phyloP scores from a whole-genome alignment of 2,797 vertebrate genomes.

The Diglossa cyanea region DNA sequence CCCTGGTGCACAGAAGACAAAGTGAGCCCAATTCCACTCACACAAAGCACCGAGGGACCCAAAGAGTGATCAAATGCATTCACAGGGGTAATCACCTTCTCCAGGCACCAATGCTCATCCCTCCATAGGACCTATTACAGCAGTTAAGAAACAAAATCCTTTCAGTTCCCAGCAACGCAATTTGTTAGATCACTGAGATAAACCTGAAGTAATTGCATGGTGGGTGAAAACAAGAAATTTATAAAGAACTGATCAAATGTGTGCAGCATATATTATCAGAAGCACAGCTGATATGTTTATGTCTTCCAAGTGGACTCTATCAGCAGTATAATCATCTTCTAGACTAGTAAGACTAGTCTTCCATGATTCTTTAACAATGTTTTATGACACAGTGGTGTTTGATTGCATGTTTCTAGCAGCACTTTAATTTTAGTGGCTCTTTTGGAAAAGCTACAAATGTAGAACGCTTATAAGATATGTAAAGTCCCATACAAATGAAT shows the following conservation, averaged over 20 bases:
- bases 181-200: neutral
- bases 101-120: neutral
- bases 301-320: neutral
- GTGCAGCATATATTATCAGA: neutral
- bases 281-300: neutral
- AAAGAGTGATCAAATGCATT: neutral
- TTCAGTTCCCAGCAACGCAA: neutral
- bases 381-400: neutral
- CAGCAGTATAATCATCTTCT: neutral
- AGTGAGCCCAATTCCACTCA: neutral
- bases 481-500: constrained; percentile 56
- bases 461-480: constrained; percentile 5
- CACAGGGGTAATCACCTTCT: neutral
- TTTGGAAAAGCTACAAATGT: neutral
- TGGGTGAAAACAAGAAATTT: neutral
- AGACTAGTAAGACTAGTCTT: constrained; percentile 15
- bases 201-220: neutral
- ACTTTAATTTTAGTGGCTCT: constrained; percentile 16
- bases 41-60: neutral
- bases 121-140: neutral
- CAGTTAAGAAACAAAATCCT: neutral
- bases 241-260: neutral
- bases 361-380: neutral
- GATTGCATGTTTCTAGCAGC: neutral
- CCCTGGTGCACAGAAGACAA: neutral